A percentile compares a stretch with the other conserved stretches of the same genome.
phyloP scores from a whole-genome alignment of 37 sponge, comb jelly and placozoan species.

The Diacarnus erythraeanus region DNA sequence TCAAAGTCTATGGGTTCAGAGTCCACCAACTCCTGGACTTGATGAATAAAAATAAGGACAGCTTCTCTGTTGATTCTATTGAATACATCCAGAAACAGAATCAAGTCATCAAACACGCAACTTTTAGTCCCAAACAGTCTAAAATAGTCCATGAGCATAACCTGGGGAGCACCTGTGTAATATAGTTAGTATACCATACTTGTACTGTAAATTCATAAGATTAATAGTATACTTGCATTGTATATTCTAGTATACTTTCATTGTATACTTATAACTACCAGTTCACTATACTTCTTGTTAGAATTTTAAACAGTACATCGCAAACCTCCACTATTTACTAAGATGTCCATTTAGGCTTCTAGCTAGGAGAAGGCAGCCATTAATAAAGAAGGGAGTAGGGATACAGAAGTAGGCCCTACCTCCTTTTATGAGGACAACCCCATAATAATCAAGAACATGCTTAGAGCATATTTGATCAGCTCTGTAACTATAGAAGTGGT shows the following conservation, averaged over 20 bases:
- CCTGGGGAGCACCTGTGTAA: constrained; percentile 29
- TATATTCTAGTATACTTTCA: no score
- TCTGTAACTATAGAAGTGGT: no score
- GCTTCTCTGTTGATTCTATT: constrained; percentile 13
- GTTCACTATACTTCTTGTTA: neutral
- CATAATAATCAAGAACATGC: no score
- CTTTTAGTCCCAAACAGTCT: constrained; percentile 61
- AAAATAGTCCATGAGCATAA: constrained; percentile 64
- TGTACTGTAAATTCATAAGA: neutral
- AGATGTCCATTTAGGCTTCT: no score
- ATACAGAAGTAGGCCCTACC: no score
- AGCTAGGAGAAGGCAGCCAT: no score
- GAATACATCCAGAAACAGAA: constrained; percentile 29
- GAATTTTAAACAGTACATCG: neutral
- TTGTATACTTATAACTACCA: neutral
- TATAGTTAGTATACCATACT: neutral
- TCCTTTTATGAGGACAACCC: no score
- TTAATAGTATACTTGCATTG: neutral
- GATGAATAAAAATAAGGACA: constrained; percentile 29
- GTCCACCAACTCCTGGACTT: constrained; percentile 9
- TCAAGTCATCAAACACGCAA: constrained; percentile 81
- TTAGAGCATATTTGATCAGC: no score
- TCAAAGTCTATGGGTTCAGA: constrained; percentile 43
- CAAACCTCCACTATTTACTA: no score
- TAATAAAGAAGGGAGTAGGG: no score